Percentiles rank a stretch among this genome's conserved stretches.
phyloP scores from a whole-genome alignment of 2,797 vertebrate genomes.

The Rhadinocentrus ornatus region DNA sequence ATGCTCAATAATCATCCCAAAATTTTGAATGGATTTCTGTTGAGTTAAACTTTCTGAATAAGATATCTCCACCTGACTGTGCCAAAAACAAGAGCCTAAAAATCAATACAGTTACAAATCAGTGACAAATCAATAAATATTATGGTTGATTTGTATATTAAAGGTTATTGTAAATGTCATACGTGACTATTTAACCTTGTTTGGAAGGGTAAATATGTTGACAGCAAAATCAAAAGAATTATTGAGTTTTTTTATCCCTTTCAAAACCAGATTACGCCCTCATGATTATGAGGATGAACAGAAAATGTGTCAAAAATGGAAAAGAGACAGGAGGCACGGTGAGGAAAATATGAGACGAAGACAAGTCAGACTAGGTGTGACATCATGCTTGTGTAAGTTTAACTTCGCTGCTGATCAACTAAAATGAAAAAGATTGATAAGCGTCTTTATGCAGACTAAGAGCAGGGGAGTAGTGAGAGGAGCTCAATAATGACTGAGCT shows the following conservation, averaged over 20 bases:
- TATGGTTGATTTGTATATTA: not conserved
- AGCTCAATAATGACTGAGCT: constrained; percentile 10
- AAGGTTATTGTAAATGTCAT: not conserved
- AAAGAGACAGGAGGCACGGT: not conserved
- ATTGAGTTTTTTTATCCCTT: constrained; percentile 77
- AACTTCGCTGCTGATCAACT: not conserved
- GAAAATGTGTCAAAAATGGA: constrained; percentile 45
- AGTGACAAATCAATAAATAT: not conserved
- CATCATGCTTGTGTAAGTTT: not conserved
- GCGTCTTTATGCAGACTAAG: not conserved
- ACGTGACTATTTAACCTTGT: not conserved
- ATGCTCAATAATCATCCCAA: constrained; percentile 15
- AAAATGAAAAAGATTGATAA: constrained; percentile 15
- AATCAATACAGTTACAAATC: not conserved
- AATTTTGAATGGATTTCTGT: not conserved
- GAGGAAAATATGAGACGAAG: not conserved
- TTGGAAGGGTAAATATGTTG: constrained; percentile 54
- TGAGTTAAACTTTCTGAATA: not conserved
- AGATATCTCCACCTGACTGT: constrained; percentile 4
- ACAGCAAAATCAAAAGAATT: constrained; percentile 79
- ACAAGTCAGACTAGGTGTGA: not conserved
- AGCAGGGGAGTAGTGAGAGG: not conserved
- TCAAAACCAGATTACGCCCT: constrained; percentile 78
- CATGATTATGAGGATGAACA: constrained; percentile 57
- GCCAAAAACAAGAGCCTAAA: constrained; percentile 9